Percentiles rank a stretch among this genome's conserved stretches.
phyloP scores from a whole-genome alignment of 2,888 invertebrate genomes.

The Pristionchus maxplancki region DNA sequence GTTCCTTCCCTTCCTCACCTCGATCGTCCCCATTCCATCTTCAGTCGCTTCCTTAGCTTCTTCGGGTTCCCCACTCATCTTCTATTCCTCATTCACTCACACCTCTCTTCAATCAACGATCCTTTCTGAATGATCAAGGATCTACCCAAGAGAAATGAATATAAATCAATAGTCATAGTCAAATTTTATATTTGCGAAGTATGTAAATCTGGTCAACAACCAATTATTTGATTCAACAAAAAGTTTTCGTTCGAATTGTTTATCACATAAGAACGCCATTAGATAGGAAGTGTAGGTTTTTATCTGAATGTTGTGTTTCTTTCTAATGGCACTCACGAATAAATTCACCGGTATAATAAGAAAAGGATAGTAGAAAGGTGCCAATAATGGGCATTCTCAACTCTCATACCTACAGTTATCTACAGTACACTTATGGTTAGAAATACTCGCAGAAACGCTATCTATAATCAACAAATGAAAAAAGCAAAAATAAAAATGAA shows the following conservation, averaged over 20 bases:
- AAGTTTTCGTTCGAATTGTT: not conserved
- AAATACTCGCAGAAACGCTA: not conserved
- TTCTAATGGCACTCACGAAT: not conserved
- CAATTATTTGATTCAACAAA: not conserved
- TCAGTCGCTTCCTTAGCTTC: conserved; percentile 35
- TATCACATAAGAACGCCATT: not conserved
- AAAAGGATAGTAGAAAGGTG: not conserved
- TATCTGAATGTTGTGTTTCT: conserved; percentile 5
- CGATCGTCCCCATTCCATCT: conserved; percentile 34
- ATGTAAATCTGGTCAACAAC: not conserved
- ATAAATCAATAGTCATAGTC: not conserved
- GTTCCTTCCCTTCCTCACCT: too few relatives aligned
- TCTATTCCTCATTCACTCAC: not conserved
- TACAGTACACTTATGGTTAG: conserved; percentile 3
- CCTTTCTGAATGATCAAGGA: not conserved
- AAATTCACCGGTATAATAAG: not conserved
- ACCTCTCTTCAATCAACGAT: not conserved
- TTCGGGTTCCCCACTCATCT: not conserved
- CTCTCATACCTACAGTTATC: too few relatives aligned
- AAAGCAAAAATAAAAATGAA: not conserved
- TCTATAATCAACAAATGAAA: not conserved
- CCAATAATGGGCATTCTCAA: not conserved
- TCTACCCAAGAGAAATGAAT: not conserved
- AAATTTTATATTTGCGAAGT: not conserved
- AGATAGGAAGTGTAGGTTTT: not conserved